Conservation (phyloP, 2,113 vertebrate species). For the Ornithorhynchus anatinus region DNA sequence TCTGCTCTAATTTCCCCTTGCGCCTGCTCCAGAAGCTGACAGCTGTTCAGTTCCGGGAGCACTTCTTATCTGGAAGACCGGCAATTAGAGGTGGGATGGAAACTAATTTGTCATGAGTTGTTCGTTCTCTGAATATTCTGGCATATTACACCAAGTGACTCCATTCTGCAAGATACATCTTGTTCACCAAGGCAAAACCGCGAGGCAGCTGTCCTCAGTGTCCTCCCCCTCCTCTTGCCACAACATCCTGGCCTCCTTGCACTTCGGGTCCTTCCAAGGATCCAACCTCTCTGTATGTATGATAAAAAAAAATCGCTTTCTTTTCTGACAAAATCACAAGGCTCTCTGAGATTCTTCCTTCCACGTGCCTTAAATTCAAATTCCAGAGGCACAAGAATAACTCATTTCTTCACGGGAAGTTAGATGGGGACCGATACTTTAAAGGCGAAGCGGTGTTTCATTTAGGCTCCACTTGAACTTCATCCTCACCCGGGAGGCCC, state of each 20-base stretch:
- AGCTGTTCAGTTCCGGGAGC: not conserved
- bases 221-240: not conserved
- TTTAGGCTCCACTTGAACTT: too few species aligned
- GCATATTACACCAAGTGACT: not conserved
- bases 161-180: not conserved
- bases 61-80: not conserved
- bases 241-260: not conserved
- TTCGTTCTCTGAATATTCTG: not conserved
- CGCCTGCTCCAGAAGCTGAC: not conserved
- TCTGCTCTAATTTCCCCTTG: slow-evolving; percentile 11
- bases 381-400: not conserved
- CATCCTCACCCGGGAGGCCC: too few species aligned
- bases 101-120: not conserved
- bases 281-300: slow-evolving; percentile 8
- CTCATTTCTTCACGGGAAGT: not conserved
- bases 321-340: slow-evolving; percentile 9
- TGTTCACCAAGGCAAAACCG: not conserved
- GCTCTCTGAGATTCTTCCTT: not conserved
- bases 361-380: not conserved
- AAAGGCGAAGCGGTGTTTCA: too few species aligned
- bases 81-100: not conserved
- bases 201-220: not conserved
- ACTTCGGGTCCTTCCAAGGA: not conserved
- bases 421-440: too few species aligned
- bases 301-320: slow-evolving; percentile 48